Evolutionary conservation across 2,797 vertebrate genomes (phyloP), one percentile per base, ranked within the genome.

Genomic region (Pachyuromys duprasi): DNA sequence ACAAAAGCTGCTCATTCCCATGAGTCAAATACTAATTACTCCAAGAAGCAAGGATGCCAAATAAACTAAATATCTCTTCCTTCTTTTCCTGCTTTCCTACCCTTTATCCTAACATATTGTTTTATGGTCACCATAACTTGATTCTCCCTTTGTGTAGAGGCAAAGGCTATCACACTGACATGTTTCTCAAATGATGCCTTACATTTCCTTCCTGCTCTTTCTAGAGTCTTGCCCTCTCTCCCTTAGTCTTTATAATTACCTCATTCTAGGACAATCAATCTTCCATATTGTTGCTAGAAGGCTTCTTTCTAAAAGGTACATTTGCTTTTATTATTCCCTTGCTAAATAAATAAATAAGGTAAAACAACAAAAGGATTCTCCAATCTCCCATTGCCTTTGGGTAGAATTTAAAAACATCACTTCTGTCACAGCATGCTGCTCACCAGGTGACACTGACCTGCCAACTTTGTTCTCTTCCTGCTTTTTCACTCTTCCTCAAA

Each of bases 241-340:
- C 76, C 63, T 96, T 96, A 93, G 72, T 72, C 60, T 84, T 69
- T 60, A 57, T 87, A 95, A 97, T 96, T 95, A 93, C 89, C 55
- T 94, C 49, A 91, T 49, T 65, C 45, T 9, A 69, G 75, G 33
- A 91, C 86, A 84, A 95, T 96, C 95, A 94, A 7, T 96, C 86
- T 96, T 96, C 86, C 31, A 65, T 36, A 82, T 2, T 53, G 65
- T 33, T 95, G 63, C 86, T 78, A 80, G 82, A 96, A 87, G 75
- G 70, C 94, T 87, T 49, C 53, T 89, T 91, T 95, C 53, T 39
- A 87, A 95, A 97, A 94, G 86, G 95, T 91, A 89, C 89, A 95
- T 95, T 62, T 91, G 45, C 8, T 93, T n/a, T 72, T 95, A 95
- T 81, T 84, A 93, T 91, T 95, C 60, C 15, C 62, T 78, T 91